Conservation (phyloP, 2,797 vertebrate genomes). For the Florisuga fusca region DNA sequence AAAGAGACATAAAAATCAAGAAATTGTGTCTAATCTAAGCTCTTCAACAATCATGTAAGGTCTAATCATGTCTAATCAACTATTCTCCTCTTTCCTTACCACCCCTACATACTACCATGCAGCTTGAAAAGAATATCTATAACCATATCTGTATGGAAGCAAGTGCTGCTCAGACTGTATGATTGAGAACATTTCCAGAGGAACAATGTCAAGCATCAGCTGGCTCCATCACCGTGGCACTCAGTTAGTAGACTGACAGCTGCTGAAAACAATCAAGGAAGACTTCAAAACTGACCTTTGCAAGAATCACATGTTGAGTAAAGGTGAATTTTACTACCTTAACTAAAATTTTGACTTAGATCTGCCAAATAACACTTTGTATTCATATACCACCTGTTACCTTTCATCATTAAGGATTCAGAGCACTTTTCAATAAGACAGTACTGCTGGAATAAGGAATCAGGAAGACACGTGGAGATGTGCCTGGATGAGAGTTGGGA, state of each 20-base stretch:
- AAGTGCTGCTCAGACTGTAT: not conserved
- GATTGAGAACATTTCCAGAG: not conserved
- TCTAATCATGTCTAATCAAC: not conserved
- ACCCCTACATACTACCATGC: not conserved
- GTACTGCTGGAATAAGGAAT: not conserved
- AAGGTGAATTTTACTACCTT: not conserved
- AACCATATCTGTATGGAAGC: not conserved
- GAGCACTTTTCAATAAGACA: constrained; percentile 4
- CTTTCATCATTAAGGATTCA: not conserved
- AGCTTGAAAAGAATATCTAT: not conserved
- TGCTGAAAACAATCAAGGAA: not conserved
- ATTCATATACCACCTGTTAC: constrained; percentile 12
- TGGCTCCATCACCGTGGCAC: not conserved
- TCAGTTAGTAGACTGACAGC: not conserved
- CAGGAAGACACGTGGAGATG: not conserved
- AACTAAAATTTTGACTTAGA: constrained; percentile 38
- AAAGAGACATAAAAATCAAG: not conserved
- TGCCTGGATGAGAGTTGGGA: not conserved
- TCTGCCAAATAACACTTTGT: constrained; percentile 26
- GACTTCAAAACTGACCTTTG: not conserved
- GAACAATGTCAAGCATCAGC: not conserved
- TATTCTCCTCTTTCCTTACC: not conserved
- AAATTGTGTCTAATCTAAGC: not conserved
- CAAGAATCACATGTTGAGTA: not conserved
- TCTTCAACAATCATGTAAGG: not conserved